Conservation (phyloP, 2,113 vertebrate genomes). For the Anolis carolinensis region DNA sequence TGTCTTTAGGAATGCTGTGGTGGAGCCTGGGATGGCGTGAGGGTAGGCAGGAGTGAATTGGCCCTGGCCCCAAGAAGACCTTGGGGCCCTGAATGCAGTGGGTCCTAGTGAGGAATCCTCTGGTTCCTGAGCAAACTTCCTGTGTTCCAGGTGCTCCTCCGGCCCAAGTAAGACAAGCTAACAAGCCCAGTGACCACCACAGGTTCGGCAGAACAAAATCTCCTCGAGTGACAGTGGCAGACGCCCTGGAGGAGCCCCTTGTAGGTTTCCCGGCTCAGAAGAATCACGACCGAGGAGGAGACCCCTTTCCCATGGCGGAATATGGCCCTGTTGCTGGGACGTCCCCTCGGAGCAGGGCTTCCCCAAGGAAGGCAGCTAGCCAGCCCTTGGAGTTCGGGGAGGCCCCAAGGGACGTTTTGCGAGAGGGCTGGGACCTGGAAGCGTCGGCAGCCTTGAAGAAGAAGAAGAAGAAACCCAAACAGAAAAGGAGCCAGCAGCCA, state of each 20-base stretch:
- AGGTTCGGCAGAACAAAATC: constrained; percentile 65
- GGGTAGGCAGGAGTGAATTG: too few relatives aligned
- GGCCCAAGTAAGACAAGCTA: constrained; percentile 67
- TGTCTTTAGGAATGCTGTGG: too few relatives aligned
- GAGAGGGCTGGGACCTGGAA: constrained; percentile 70
- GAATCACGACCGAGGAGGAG: constrained; percentile 57
- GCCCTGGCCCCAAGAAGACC: too few relatives aligned
- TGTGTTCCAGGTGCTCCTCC: constrained; percentile 78
- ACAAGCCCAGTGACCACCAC: constrained; percentile 65
- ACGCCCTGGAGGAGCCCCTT: constrained; percentile 54
- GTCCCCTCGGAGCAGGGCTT: constrained; percentile 44
- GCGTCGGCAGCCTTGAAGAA: constrained; percentile 66
- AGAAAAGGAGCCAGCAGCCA: constrained; percentile 64
- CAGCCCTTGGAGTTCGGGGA: constrained; percentile 43
- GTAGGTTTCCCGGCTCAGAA: constrained; percentile 58
- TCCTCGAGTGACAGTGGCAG: constrained; percentile 45
- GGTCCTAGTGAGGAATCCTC: constrained; percentile 26
- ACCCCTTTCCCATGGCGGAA: constrained; percentile 43
- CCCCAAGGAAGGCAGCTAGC: constrained; percentile 43
- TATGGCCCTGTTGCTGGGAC: constrained; percentile 45
- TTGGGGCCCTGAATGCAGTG: too few relatives aligned
- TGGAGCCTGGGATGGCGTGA: too few relatives aligned
- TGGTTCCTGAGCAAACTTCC: constrained; percentile 76
- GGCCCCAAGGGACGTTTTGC: constrained; percentile 45
- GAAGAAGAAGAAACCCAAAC: constrained; percentile 80